A percentile compares a stretch with the other conserved stretches of the same genome.
Conservation (phyloP, 1,140 invertebrate genomes). For the Bemisia tabaci region DNA sequence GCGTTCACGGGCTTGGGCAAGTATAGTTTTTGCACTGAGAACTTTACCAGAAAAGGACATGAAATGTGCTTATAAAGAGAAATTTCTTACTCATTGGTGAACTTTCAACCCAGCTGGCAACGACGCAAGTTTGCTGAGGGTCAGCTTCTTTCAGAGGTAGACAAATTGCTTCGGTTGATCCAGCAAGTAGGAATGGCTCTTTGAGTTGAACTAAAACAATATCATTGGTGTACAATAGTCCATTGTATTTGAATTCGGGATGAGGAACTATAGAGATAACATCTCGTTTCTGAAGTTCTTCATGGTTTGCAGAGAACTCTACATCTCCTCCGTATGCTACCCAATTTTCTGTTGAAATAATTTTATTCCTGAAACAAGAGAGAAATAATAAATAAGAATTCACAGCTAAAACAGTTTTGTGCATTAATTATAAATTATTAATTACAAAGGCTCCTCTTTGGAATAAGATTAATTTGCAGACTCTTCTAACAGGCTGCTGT, state of each 20-base stretch:
- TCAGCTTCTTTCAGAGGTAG: slow-evolving; percentile 30
- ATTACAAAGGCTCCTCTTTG: too few relatives aligned
- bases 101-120: slow-evolving; percentile 42
- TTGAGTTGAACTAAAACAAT: slow-evolving; percentile 39
- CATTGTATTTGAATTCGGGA: slow-evolving; percentile 44
- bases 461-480: too few relatives aligned
- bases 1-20: too few relatives aligned
- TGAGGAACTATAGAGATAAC: slow-evolving; percentile 38
- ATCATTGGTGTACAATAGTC: slow-evolving; percentile 43
- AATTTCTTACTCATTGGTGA: slow-evolving; percentile 26
- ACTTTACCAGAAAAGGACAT: too few relatives aligned
- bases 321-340: slow-evolving; percentile 34
- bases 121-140: slow-evolving; percentile 40
- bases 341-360: slow-evolving; percentile 26
- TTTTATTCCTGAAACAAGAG: slow-evolving; percentile 26
- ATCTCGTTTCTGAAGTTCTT: slow-evolving; percentile 26
- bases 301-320: slow-evolving; percentile 25
- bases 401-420: background rate
- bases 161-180: slow-evolving; percentile 41
- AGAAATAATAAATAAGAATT: slow-evolving; percentile 5
- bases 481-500: too few relatives aligned
- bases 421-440: too few relatives aligned
- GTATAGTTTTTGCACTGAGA: too few relatives aligned
- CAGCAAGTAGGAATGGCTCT: slow-evolving; percentile 36
- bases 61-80: too few relatives aligned